Base-by-base conservation (phyloP, 92 coral and sea anemone species). In the Paramuricea clavata region DNA sequence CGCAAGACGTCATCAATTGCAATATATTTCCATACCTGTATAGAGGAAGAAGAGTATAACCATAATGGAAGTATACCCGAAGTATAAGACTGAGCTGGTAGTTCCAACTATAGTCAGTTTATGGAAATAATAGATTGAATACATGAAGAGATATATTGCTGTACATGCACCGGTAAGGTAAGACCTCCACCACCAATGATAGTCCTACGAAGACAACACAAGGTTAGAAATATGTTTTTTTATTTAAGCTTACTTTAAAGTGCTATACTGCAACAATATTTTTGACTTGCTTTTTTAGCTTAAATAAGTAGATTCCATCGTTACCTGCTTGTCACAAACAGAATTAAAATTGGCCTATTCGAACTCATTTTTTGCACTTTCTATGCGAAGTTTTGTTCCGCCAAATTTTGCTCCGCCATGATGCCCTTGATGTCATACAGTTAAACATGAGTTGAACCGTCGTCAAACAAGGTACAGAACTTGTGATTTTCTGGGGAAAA, bases 111-210 rank as follows among this genome's bases (percentile, higher is more conserved):
- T 96, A 35, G 94, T 90, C 87, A 94, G 78, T 74, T 96, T 96
- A 86, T 93, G 89, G 92, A 96, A 96, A 94, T 94, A 96, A 87
- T 96, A 95, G 57, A 96, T 94, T 21, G 98, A 91, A 88, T 96
- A 96, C 74, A 96, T 83, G 86, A 92, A 94, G 92, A 96, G 88
- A 81, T 96, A 96, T 39, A 96, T 23, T 1, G 98, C 98, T 19
- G 98, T 94, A 79, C 99, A 96, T 12, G 97, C 99, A 54, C 99
- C 99, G 35, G 99, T 96, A 59, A 96, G 94, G 86, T 87, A 96
- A 8, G 99, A 93, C 35, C 99, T 91, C 99, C 99, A 96, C 99
- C 99, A 96, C 99, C 99, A 96, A 70, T 94, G 99, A 76, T 96
- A 96, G 64, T 96, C 97, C 99, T 96, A 80, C 35, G 33, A 78